Percentiles rank a stretch among this genome's conserved stretches.
These are phyloP conservation scores for Menura novaehollandiae DNA, from an alignment of 2,113 vertebrate genomes.

Conservation along the genomic window DNA sequence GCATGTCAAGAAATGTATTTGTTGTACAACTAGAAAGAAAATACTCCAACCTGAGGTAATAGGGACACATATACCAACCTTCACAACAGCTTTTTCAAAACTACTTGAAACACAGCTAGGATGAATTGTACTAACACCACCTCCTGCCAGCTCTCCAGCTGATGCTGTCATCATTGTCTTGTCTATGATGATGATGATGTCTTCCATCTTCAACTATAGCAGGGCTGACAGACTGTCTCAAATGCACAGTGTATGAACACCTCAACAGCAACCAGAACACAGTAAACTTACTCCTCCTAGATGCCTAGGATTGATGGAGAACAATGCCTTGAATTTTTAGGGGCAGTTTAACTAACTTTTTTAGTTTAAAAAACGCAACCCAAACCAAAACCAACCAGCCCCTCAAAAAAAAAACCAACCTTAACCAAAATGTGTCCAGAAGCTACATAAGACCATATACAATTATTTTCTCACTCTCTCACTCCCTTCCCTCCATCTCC, in stretches of 20 bases:
- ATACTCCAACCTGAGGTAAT: not conserved
- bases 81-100: not conserved
- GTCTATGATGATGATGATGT: not conserved
- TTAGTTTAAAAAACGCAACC: not conserved
- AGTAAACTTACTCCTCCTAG: not conserved
- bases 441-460: not conserved
- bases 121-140: not conserved
- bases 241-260: not conserved
- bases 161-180: not conserved
- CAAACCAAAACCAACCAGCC: not conserved
- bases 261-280: not conserved
- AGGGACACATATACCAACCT: not conserved
- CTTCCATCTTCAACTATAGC: not conserved
- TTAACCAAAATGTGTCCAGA: not conserved
- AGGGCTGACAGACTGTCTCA: not conserved
- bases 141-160: not conserved
- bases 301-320: not conserved
- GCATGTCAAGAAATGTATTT: not conserved
- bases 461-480: not conserved
- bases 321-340: not conserved
- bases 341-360: not conserved
- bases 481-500: accelerated
- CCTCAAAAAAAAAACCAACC: not conserved
- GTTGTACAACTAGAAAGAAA: not conserved
- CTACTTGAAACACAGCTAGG: not conserved